These are phyloP conservation scores for Gonioctena quinquepunctata DNA, from an alignment of 1,140 invertebrate species.

Conservation along the genomic window DNA sequence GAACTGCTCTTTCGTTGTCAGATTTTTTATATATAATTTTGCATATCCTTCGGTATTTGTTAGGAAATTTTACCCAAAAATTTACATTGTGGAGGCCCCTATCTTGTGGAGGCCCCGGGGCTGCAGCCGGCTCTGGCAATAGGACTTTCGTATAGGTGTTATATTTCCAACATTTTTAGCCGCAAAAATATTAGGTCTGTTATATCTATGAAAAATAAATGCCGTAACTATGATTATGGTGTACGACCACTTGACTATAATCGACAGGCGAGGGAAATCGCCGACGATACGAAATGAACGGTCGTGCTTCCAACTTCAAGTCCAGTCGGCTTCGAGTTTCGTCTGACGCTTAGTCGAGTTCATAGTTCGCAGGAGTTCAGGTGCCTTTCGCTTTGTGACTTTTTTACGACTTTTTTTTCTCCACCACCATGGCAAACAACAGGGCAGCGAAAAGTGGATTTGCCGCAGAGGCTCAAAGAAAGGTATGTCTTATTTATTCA, in stretches of 20 bases:
- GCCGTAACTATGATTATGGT: too few species aligned
- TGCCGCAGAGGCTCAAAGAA: constrained; percentile 89
- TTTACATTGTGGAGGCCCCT: too few species aligned
- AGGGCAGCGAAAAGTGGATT: constrained; percentile 92
- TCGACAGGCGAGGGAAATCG: background rate
- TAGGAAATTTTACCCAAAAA: too few species aligned
- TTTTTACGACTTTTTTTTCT: constrained; percentile 15
- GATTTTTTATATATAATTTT: too few species aligned
- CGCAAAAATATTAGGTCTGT: too few species aligned
- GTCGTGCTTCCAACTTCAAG: background rate
- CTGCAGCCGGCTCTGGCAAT: too few species aligned
- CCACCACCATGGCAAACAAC: constrained; percentile 75
- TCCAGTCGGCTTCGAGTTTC: background rate
- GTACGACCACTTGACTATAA: background rate
- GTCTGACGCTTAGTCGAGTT: constrained; percentile 7
- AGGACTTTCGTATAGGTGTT: too few species aligned
- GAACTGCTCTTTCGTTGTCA: too few species aligned
- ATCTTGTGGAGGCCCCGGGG: too few species aligned
- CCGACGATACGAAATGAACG: background rate
- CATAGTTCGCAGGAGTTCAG: constrained; percentile 9
- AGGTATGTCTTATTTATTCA: constrained; percentile 62
- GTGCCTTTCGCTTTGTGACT: constrained; percentile 9
- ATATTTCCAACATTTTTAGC: too few species aligned
- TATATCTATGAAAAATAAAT: too few species aligned
- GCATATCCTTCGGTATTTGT: too few species aligned